These are phyloP conservation scores for Adelphocoris suturalis DNA, from an alignment of 2,888 invertebrate genomes.

Conservation along the genomic window DNA sequence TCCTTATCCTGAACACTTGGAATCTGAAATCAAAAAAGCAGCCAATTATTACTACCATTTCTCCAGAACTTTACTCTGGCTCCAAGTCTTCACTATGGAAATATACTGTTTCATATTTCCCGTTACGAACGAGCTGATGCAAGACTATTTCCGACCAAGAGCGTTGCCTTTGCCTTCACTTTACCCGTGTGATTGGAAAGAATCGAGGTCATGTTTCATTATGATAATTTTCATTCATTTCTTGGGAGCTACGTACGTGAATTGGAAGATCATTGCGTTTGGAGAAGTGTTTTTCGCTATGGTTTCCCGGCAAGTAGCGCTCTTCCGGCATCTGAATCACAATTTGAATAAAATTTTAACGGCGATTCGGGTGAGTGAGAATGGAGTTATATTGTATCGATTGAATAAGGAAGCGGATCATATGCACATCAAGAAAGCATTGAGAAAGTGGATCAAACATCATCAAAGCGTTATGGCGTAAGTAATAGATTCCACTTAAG, in stretches of 20 bases:
- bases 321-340: slow-evolving; percentile 60
- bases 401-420: slow-evolving; percentile 8
- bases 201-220: slow-evolving; percentile 38
- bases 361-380: slow-evolving; percentile 5
- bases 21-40: slow-evolving; percentile 29
- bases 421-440: neutral
- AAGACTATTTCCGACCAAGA: slow-evolving; percentile 56
- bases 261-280: slow-evolving; percentile 61
- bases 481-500: neutral
- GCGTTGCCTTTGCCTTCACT: slow-evolving; percentile 48
- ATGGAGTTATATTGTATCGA: slow-evolving; percentile 31
- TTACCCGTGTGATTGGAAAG: slow-evolving; percentile 59
- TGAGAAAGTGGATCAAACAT: slow-evolving; percentile 51
- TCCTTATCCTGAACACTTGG: slow-evolving; percentile 44
- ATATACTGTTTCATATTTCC: slow-evolving; percentile 62
- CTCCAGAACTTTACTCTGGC: slow-evolving; percentile 50
- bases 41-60: slow-evolving; percentile 53
- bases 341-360: slow-evolving; percentile 42
- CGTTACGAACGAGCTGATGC: slow-evolving; percentile 42
- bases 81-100: slow-evolving; percentile 62
- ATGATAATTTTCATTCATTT: slow-evolving; percentile 64
- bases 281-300: slow-evolving; percentile 47
- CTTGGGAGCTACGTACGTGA: slow-evolving; percentile 59
- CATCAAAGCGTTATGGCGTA: slow-evolving; percentile 55
- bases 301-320: slow-evolving; percentile 53